phyloP scores from a whole-genome alignment of 2,797 vertebrate genomes.

The Fringilla coelebs region DNA sequence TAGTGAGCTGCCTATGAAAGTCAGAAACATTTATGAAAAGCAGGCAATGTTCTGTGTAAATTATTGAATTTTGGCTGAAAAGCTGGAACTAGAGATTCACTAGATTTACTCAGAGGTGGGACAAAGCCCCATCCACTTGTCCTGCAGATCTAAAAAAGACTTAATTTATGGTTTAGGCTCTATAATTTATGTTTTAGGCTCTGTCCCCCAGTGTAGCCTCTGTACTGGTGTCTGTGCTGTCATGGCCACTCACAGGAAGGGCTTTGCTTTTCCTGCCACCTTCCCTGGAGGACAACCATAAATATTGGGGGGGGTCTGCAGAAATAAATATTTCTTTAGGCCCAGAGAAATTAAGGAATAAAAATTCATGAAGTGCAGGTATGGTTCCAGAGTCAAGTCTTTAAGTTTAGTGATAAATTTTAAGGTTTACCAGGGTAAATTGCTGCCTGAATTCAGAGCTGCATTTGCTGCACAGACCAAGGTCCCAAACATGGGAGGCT shows the following conservation, averaged over 20 bases:
- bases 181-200: not conserved
- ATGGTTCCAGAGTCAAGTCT: not conserved
- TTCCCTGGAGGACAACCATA: not conserved
- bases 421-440: not conserved
- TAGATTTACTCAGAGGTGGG: not conserved
- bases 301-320: not conserved
- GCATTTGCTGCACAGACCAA: not conserved
- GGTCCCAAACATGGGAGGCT: not conserved
- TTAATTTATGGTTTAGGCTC: not conserved
- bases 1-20: not conserved
- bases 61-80: not conserved
- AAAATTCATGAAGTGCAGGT: not conserved
- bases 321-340: not conserved
- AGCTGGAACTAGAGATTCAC: not conserved
- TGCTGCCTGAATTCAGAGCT: not conserved
- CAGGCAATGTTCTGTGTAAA: not conserved
- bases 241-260: not conserved
- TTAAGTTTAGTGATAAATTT: not conserved
- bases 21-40: not conserved
- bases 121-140: not conserved
- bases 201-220: not conserved
- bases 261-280: not conserved
- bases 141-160: not conserved
- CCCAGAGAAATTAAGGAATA: not conserved
- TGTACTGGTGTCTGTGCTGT: not conserved